Base-by-base conservation (phyloP, 2,888 invertebrate genomes). In the Sesia bembeciformis region DNA sequence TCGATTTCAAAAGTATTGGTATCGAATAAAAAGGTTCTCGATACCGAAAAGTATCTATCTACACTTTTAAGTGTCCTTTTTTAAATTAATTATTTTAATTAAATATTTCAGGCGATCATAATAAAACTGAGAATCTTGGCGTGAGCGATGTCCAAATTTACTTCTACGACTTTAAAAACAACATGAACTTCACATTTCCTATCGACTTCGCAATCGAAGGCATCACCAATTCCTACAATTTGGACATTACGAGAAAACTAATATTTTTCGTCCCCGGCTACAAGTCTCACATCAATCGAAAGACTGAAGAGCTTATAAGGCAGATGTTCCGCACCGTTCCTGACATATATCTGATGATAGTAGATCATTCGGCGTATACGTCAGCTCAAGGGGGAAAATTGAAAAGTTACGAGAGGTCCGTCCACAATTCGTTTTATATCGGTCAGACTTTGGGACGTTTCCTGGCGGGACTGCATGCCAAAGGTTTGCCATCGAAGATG, bases 231-330 rank as follows among this genome's bases (percentile, higher is more conserved):
- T 60, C 61, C 5, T 83, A 84, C 61, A 84, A 83, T 55, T 60
- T 88, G 1, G 87, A 88, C 53, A 57, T 81, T 3, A 68, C 79
- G 1, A 76, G 70, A 49, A 76, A 76, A n/a, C 67, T 88, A 0
- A 75, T 86, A 50, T 76, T 88, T 62, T 87, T 84, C 64, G 84
- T 85, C 0, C 85, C 88, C 0, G 88, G 88, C 2, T 88, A 86
- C 66, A 87, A 86, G 60, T 83, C 87, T 0, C 77, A 86, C 54
- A 84, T 88, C 43, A 70, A 67, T 56, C 81, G 72, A 54, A 78
- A 78, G 5, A 82, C 82, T 0, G 80, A 84, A 51, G 81, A 87
- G 52, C 57, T 81, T 0, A 74, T 88, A 4, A 65, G 87, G 4
- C 76, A 81, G 39, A 77, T 84, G 0, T 87, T 87, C 56, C 77